Conservation (phyloP, 2,797 vertebrate species). For the Hipposideros larvatus region DNA sequence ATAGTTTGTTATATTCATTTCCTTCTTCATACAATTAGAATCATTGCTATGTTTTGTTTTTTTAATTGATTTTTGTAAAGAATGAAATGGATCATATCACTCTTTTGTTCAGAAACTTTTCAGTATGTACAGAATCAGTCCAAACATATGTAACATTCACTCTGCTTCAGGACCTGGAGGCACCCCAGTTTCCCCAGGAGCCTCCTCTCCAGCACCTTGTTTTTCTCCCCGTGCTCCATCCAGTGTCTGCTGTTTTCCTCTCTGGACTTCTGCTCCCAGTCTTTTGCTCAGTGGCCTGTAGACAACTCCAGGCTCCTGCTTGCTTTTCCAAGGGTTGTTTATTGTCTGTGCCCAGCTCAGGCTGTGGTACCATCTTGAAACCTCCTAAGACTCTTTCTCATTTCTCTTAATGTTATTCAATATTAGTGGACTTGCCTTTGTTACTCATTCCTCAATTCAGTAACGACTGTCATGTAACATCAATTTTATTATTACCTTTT, state of each 20-base stretch:
- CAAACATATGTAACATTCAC: neutral
- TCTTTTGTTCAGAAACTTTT: neutral
- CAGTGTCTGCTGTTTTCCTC: neutral
- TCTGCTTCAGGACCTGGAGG: neutral
- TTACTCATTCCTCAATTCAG: neutral
- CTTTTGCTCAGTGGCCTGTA: neutral
- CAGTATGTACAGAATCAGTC: neutral
- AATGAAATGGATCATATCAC: neutral
- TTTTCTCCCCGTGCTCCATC: neutral
- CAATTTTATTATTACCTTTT: slow-evolving; percentile 18
- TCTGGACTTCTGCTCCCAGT: neutral
- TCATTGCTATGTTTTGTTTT: slow-evolving; percentile 2
- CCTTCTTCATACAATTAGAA: neutral
- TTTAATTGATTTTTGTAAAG: neutral
- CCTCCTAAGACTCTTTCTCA: neutral
- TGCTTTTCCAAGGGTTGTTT: neutral
- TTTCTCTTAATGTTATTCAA: neutral
- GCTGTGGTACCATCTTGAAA: neutral
- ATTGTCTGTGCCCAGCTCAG: neutral
- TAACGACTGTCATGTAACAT: neutral
- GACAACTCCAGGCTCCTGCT: neutral
- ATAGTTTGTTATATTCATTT: neutral
- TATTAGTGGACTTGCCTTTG: neutral
- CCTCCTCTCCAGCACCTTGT: fast-evolving
- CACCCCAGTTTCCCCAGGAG: fast-evolving